Percentiles rank a stretch among this genome's conserved stretches.
Conservation (phyloP, 2,113 vertebrate genomes). For the Natator depressus region DNA sequence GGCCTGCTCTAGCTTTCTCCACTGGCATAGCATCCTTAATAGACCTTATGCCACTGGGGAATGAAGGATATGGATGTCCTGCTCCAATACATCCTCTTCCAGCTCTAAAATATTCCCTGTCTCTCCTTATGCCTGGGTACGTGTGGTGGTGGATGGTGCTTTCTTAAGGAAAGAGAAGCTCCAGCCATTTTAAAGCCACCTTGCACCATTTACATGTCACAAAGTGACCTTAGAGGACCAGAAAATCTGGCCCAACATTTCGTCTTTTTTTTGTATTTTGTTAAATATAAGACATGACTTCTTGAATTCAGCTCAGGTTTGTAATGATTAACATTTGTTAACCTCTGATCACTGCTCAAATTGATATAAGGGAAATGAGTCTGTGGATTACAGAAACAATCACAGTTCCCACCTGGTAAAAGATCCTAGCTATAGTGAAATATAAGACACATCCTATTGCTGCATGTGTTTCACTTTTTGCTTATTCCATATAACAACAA, state of each 20-base stretch:
- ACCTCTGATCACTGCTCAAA: background rate
- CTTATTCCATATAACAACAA: background rate
- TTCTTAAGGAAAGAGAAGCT: background rate
- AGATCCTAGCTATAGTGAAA: background rate
- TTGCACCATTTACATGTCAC: background rate
- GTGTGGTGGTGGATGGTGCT: background rate
- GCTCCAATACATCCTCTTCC: background rate
- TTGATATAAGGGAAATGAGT: background rate
- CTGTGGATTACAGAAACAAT: background rate
- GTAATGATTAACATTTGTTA: background rate
- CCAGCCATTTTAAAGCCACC: background rate
- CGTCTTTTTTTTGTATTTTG: too few relatives aligned
- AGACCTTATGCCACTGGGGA: background rate
- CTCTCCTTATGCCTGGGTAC: background rate
- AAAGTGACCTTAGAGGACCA: background rate
- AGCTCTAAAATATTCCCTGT: background rate
- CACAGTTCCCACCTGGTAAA: background rate
- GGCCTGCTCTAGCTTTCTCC: background rate
- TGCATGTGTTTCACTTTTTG: background rate
- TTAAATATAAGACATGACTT: too few relatives aligned
- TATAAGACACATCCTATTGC: background rate
- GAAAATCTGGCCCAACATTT: background rate
- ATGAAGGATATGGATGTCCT: background rate
- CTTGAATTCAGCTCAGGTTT: too few relatives aligned
- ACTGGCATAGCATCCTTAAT: accelerated